phyloP scores from a whole-genome alignment of 2,113 vertebrate species.

The Antennarius striatus region DNA sequence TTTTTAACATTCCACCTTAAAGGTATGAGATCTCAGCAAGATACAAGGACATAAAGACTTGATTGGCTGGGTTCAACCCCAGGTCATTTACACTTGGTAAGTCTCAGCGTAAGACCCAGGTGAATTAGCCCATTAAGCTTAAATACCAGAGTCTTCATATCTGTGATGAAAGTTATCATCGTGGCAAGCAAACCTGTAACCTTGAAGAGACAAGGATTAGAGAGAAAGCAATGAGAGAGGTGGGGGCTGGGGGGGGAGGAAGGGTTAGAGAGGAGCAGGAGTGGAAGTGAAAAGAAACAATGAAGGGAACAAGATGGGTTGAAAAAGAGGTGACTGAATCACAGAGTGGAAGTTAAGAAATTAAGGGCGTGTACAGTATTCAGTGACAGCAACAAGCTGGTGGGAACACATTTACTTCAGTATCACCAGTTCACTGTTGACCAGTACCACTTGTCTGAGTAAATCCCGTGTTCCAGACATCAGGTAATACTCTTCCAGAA shows the following conservation, averaged over 20 bases:
- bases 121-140: slow-evolving; percentile 59
- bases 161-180: slow-evolving; percentile 47
- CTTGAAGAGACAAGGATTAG: slow-evolving; percentile 28
- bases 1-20: not conserved
- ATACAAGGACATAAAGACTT: slow-evolving; percentile 42
- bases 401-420: slow-evolving; percentile 46
- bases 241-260: slow-evolving; percentile 10
- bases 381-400: slow-evolving; percentile 45
- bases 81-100: slow-evolving; percentile 44
- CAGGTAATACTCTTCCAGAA: slow-evolving; percentile 19
- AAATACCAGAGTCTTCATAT: slow-evolving; percentile 50
- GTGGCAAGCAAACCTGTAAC: slow-evolving; percentile 49
- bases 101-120: slow-evolving; percentile 46
- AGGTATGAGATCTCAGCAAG: slow-evolving; percentile 49
- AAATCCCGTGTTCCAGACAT: slow-evolving; percentile 30
- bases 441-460: slow-evolving; percentile 1
- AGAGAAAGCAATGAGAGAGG: slow-evolving; percentile 12
- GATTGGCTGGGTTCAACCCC: slow-evolving; percentile 52
- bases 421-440: slow-evolving; percentile 28
- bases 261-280: slow-evolving; percentile 8
- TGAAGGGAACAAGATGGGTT: slow-evolving; percentile 5
- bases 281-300: not conserved
- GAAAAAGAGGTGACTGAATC: slow-evolving; percentile 7
- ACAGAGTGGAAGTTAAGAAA: not conserved
- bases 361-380: slow-evolving; percentile 28